Conservation (phyloP, 2,888 invertebrate species). For the Plagiodera versicolora region DNA sequence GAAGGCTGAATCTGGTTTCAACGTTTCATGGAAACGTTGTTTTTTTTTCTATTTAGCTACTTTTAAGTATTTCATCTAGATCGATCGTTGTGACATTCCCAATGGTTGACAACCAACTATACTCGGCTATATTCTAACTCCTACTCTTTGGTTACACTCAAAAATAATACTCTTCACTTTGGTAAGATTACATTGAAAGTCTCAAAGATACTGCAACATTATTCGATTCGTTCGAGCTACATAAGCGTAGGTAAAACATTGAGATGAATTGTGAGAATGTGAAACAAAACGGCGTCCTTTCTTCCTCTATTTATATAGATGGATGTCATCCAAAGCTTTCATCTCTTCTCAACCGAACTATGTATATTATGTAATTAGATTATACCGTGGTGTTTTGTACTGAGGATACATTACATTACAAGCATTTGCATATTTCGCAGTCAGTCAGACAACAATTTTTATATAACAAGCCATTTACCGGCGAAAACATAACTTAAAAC, state of each 20-base stretch:
- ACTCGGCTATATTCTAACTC: constrained; percentile 4
- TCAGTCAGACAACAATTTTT: constrained; percentile 54
- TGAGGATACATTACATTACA: constrained; percentile 51
- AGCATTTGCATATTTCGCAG: constrained; percentile 48
- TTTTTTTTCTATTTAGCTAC: constrained; percentile 48
- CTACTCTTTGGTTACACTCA: constrained; percentile 25
- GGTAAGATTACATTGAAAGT: constrained; percentile 13
- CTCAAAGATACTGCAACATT: not conserved
- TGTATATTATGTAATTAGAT: constrained; percentile 44
- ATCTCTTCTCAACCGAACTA: constrained; percentile 36
- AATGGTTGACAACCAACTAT: constrained; percentile 30
- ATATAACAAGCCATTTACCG: constrained; percentile 53
- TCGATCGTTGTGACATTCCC: constrained; percentile 51
- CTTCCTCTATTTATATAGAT: constrained; percentile 25
- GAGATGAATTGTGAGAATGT: too few species aligned
- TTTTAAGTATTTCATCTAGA: constrained; percentile 45
- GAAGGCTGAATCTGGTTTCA: constrained; percentile 44
- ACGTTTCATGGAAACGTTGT: constrained; percentile 52
- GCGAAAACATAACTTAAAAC: constrained; percentile 47
- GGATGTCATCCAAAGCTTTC: constrained; percentile 25
- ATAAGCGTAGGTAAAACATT: too few species aligned
- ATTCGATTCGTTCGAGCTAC: too few species aligned
- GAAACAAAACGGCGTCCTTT: too few species aligned
- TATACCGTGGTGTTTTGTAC: constrained; percentile 56
- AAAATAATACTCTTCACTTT: constrained; percentile 26